Evolutionary conservation across 2,797 vertebrate genomes (phyloP).

Genomic region (Sebastes taczanowskii): DNA sequence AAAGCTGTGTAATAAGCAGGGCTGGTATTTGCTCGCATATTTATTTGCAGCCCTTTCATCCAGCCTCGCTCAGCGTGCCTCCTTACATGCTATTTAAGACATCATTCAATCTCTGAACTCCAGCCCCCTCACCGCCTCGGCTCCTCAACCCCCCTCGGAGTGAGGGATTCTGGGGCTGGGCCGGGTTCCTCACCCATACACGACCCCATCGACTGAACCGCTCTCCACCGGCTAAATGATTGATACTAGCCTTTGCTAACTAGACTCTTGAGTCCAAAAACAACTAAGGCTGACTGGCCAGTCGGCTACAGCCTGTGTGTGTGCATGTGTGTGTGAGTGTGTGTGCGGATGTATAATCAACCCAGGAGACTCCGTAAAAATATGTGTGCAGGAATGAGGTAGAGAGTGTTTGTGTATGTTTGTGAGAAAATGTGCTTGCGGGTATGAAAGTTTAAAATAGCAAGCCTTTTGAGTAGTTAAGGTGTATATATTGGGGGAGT

Average conservation of each 20-base stretch:
- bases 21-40: slow-evolving; percentile 23
- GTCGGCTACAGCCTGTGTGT: slow-evolving; percentile 24
- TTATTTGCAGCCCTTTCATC: slow-evolving; percentile 33
- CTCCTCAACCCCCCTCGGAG: slow-evolving; percentile 37
- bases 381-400: slow-evolving; percentile 37
- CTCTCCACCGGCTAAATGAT: slow-evolving; percentile 65
- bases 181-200: slow-evolving; percentile 63
- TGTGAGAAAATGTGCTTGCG: slow-evolving; percentile 49
- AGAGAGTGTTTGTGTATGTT: slow-evolving; percentile 46
- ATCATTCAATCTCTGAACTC: slow-evolving; percentile 51
- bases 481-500: background rate
- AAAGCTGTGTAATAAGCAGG: slow-evolving; percentile 49
- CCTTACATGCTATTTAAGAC: slow-evolving; percentile 44
- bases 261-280: slow-evolving; percentile 72
- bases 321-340: background rate
- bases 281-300: slow-evolving; percentile 49
- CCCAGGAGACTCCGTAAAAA: slow-evolving; percentile 64
- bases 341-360: slow-evolving; percentile 38
- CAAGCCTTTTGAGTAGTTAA: slow-evolving; percentile 25
- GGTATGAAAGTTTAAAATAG: slow-evolving; percentile 60
- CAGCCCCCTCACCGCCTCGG: background rate
- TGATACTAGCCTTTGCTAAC: slow-evolving; percentile 72
- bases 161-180: slow-evolving; percentile 49
- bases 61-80: slow-evolving; percentile 29
- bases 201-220: slow-evolving; percentile 60